A percentile compares a stretch with the other conserved stretches of the same genome.
These are phyloP conservation scores for Drosophila ogumai DNA, from an alignment of 1,140 invertebrate genomes.

Conservation along the genomic window DNA sequence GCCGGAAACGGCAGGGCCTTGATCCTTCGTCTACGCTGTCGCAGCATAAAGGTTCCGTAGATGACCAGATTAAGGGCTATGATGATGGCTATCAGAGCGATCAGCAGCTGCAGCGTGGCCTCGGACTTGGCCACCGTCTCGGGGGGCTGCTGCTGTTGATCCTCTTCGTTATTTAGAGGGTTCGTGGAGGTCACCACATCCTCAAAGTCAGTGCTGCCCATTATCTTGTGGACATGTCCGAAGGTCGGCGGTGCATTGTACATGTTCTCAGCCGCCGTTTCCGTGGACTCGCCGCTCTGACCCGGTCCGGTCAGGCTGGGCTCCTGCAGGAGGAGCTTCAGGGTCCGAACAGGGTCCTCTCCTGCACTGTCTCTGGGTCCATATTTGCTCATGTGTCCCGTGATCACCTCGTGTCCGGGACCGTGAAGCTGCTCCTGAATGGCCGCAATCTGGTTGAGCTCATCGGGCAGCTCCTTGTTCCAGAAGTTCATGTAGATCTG, in stretches of 20 bases:
- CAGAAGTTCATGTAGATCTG: slow-evolving; percentile 89
- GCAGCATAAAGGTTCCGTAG: slow-evolving; percentile 71
- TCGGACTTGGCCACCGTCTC: slow-evolving; percentile 83
- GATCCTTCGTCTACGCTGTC: slow-evolving; percentile 66
- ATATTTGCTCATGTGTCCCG: slow-evolving; percentile 82
- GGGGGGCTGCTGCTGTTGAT: slow-evolving; percentile 9
- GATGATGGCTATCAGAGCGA: slow-evolving; percentile 91
- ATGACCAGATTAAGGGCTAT: slow-evolving; percentile 91
- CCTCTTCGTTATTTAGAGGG: slow-evolving; percentile 3
- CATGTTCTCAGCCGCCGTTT: slow-evolving; percentile 76
- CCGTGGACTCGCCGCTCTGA: slow-evolving; percentile 48
- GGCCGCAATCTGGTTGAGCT: slow-evolving; percentile 86
- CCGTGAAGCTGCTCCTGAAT: slow-evolving; percentile 71
- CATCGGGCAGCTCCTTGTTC: slow-evolving; percentile 89
- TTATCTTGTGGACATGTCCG: slow-evolving; percentile 61
- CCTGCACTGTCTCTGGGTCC: slow-evolving; percentile 70
- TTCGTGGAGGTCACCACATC: slow-evolving; percentile 27
- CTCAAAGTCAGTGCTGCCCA: slow-evolving; percentile 24
- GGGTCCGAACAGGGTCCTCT: slow-evolving; percentile 76
- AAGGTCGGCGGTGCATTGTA: slow-evolving; percentile 84
- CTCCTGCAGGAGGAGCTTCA: slow-evolving; percentile 75
- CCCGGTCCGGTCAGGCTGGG: slow-evolving; percentile 25
- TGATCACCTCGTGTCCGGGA: slow-evolving; percentile 72
- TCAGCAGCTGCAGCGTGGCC: slow-evolving; percentile 89
- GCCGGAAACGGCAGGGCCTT: slow-evolving; percentile 48